Percentiles rank a stretch among this genome's conserved stretches.
phyloP scores from a whole-genome alignment of 1,140 invertebrate species.

The Scaptomyza hsui region DNA sequence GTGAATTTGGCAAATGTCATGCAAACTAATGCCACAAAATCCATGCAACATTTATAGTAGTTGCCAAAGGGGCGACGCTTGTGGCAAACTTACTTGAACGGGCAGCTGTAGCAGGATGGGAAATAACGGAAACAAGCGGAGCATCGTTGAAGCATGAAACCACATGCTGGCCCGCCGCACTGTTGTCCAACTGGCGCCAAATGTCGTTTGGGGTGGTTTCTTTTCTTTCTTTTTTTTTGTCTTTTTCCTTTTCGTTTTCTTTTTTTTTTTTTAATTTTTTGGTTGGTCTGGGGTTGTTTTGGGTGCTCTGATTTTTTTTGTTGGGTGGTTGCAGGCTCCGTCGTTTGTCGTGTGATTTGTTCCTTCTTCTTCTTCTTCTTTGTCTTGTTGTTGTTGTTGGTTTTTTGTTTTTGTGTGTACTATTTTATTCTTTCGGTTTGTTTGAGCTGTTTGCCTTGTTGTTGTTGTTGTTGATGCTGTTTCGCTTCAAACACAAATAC shows the following conservation, averaged over 20 bases:
- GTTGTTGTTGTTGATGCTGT: constrained; percentile 37
- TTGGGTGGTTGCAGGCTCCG: constrained; percentile 43
- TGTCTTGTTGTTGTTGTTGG: constrained; percentile 46
- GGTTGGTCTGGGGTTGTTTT: constrained; percentile 15
- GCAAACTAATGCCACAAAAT: not conserved
- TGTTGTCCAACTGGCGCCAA: constrained; percentile 64
- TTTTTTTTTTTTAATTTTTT: not conserved
- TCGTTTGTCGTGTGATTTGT: constrained; percentile 56
- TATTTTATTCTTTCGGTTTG: constrained; percentile 26
- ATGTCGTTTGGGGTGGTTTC: constrained; percentile 46
- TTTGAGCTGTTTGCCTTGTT: constrained; percentile 61
- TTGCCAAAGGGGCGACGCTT: not conserved
- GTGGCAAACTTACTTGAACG: constrained; percentile 24
- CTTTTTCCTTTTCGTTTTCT: not conserved
- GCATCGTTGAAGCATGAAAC: constrained; percentile 39
- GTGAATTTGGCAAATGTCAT: constrained; percentile 10
- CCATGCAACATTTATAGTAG: constrained; percentile 1
- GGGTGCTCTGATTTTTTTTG: constrained; percentile 7
- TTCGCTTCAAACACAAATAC: constrained; percentile 25
- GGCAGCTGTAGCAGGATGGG: constrained; percentile 33
- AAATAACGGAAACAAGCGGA: constrained; percentile 32
- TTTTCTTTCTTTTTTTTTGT: not conserved
- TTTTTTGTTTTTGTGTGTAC: constrained; percentile 39
- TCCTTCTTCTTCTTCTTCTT: not conserved
- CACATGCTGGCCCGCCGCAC: constrained; percentile 53